Conservation (phyloP, 1,140 invertebrate genomes). For the Ericerus pela region DNA sequence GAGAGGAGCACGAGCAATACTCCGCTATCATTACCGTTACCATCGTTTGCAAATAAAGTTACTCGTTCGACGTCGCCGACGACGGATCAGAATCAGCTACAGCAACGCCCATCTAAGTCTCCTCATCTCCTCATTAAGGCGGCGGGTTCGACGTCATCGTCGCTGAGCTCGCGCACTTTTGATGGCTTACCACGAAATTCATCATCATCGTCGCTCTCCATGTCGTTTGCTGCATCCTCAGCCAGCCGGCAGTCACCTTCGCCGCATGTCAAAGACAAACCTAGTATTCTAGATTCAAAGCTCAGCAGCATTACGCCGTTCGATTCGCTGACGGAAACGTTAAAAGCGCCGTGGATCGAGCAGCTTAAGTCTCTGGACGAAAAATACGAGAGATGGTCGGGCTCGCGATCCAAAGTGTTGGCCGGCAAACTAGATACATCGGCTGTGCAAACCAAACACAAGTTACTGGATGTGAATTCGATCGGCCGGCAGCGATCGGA, state of each 20-base stretch:
- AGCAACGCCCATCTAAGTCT: conserved; percentile 14
- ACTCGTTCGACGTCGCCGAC: conserved; percentile 21
- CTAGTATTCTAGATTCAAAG: not conserved
- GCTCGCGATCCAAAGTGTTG: conserved; percentile 38
- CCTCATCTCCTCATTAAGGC: conserved; percentile 11
- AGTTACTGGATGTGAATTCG: conserved; percentile 54
- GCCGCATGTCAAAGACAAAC: conserved; percentile 21
- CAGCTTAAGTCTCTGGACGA: conserved; percentile 76
- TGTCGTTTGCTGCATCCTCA: conserved; percentile 23
- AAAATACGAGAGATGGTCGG: conserved; percentile 81
- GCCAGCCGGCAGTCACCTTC: conserved; percentile 31
- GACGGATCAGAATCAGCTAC: conserved; percentile 13
- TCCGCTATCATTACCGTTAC: conserved; percentile 62
- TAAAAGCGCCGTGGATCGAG: conserved; percentile 40
- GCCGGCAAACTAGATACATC: conserved; percentile 43
- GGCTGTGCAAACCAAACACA: conserved; percentile 42
- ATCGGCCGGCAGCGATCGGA: conserved; percentile 77
- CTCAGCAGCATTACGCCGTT: not conserved
- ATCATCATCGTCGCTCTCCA: conserved; percentile 21
- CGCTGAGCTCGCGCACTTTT: conserved; percentile 19
- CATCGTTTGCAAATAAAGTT: conserved; percentile 65
- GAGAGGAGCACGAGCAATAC: conserved; percentile 43
- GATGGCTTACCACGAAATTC: too few species aligned
- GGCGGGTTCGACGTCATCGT: conserved; percentile 8
- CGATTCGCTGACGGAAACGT: conserved; percentile 19